phyloP scores from a whole-genome alignment of 2,113 vertebrate genomes.

The Cynocephalus volans region DNA sequence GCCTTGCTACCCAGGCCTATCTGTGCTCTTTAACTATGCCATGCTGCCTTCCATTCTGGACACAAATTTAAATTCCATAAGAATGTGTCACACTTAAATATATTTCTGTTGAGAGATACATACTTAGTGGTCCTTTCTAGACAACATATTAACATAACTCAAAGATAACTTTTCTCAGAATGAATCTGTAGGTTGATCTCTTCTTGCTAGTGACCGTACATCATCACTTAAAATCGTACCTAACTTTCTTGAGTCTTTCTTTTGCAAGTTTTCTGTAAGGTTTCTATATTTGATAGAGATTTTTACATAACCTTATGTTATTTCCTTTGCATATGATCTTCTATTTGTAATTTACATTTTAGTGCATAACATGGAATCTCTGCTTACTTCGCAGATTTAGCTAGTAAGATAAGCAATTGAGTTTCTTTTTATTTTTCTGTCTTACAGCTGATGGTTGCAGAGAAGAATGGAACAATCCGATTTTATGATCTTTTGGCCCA shows the following conservation, averaged over 20 bases:
- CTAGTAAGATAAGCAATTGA: not conserved
- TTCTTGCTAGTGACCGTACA: not conserved
- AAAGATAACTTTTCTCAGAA: not conserved
- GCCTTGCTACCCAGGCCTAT: not conserved
- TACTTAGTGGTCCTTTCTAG: not conserved
- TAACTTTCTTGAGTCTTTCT: not conserved
- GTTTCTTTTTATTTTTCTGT: constrained; percentile 56
- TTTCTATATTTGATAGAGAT: not conserved
- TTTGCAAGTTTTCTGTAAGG: not conserved
- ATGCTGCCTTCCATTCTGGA: not conserved
- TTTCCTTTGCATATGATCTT: constrained; percentile 6
- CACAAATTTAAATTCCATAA: not conserved
- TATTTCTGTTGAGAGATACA: not conserved
- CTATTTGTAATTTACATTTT: not conserved
- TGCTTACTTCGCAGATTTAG: constrained; percentile 40
- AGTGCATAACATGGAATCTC: not conserved
- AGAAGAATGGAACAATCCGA: constrained; percentile 96
- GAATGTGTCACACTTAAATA: not conserved
- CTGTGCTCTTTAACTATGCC: not conserved
- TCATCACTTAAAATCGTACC: constrained; percentile 3
- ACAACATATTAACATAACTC: not conserved
- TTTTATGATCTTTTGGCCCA: constrained; percentile 97
- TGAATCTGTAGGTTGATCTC: not conserved
- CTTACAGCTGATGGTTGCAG: constrained; percentile 96
- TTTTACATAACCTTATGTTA: not conserved